phyloP scores from a whole-genome alignment of 2,113 vertebrate species.

The Mohoua ochrocephala region DNA sequence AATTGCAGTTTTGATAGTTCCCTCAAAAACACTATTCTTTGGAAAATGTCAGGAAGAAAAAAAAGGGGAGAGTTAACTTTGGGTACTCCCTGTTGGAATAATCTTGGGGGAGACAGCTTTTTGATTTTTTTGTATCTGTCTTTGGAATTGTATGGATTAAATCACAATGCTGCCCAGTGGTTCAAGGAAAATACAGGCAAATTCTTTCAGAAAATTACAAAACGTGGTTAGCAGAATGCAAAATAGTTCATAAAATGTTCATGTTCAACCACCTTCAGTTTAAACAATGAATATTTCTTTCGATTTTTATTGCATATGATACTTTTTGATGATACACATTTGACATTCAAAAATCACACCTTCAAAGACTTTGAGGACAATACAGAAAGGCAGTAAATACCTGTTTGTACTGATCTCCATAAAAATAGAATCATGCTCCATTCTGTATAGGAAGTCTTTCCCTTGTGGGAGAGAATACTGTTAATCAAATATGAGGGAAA shows the following conservation, averaged over 20 bases:
- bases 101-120: background rate
- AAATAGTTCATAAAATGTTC: background rate
- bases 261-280: background rate
- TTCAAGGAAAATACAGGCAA: background rate
- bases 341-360: background rate
- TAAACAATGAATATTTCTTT: background rate
- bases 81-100: background rate
- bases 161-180: background rate
- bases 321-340: background rate
- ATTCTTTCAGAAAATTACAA: background rate
- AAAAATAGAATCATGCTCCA: background rate
- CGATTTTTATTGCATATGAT: background rate
- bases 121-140: background rate
- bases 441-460: background rate
- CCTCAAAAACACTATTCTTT: background rate
- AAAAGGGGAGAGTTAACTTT: background rate
- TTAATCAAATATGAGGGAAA: background rate
- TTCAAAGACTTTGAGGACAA: background rate
- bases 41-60: background rate
- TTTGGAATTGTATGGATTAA: background rate
- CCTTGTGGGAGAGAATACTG: background rate
- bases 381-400: background rate
- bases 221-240: background rate
- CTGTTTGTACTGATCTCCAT: background rate
- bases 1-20: background rate